A percentile compares a stretch with the other conserved stretches of the same genome.
Evolutionary conservation across 2,797 vertebrate species (phyloP).

Genomic region (Sparidentex hasta): DNA sequence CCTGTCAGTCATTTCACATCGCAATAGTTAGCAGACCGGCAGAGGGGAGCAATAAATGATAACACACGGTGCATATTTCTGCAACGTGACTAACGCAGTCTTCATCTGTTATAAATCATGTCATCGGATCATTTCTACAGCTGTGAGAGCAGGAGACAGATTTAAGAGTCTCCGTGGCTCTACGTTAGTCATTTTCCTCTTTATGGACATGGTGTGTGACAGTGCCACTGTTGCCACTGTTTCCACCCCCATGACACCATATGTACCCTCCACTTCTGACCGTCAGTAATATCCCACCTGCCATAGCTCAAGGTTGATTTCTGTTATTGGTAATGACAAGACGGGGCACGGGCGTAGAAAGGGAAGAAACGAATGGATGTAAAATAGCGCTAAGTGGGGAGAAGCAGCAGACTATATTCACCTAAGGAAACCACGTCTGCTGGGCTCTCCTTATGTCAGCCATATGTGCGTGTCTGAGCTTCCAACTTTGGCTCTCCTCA

Average conservation of each 20-base stretch:
- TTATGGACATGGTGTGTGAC: conserved; percentile 15
- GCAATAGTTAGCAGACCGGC: conserved; percentile 40
- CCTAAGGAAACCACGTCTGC: conserved; percentile 26
- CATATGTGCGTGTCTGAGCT: conserved; percentile 35
- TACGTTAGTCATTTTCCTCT: conserved; percentile 33
- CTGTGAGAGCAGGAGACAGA: conserved; percentile 27
- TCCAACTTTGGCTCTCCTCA: conserved; percentile 46
- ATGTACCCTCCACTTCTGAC: conserved; percentile 23
- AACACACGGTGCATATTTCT: conserved; percentile 48
- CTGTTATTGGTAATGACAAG: conserved; percentile 7
- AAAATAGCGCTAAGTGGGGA: conserved; percentile 38
- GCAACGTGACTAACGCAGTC: conserved; percentile 45
- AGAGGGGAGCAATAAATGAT: conserved; percentile 59
- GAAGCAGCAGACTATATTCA: conserved; percentile 10
- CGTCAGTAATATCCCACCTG: conserved; percentile 26
- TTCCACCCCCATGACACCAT: conserved; percentile 10
- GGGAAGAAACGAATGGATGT: conserved; percentile 13
- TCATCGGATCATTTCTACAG: conserved; percentile 44
- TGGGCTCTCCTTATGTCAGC: conserved; percentile 46
- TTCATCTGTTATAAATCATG: conserved; percentile 62
- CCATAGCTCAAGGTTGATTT: conserved; percentile 12
- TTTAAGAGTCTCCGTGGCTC: conserved; percentile 40
- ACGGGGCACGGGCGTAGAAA: neutral
- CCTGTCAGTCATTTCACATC: conserved; percentile 45
- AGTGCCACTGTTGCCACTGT: conserved; percentile 38